Percentiles rank a stretch among this genome's conserved stretches.
Evolutionary conservation across 2,113 vertebrate species (phyloP).

Genomic region (rabbit (Oryctolagus cuniculus)): DNA sequence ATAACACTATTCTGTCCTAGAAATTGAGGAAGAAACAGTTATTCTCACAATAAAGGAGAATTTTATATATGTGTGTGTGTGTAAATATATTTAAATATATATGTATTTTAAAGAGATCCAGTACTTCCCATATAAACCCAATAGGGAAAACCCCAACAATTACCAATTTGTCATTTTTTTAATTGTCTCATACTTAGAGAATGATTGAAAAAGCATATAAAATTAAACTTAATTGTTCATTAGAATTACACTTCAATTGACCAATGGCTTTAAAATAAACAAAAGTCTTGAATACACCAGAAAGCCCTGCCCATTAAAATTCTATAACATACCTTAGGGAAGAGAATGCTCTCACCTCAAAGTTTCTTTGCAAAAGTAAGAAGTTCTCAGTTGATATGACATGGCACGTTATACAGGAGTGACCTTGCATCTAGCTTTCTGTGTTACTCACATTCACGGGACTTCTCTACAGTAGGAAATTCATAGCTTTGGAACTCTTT

Average conservation of each 20-base stretch:
- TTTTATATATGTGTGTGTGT: background rate
- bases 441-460: slow-evolving; percentile 48
- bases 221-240: background rate
- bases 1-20: background rate
- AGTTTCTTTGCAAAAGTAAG: slow-evolving; percentile 1
- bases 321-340: background rate
- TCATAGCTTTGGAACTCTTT: slow-evolving; percentile 35
- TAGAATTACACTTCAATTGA: slow-evolving; percentile 12
- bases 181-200: background rate
- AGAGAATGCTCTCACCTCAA: slow-evolving; percentile 16
- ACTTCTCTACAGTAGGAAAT: slow-evolving; percentile 62
- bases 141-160: slow-evolving; percentile 30
- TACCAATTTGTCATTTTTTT: background rate
- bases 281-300: too few relatives aligned
- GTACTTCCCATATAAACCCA: background rate
- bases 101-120: background rate
- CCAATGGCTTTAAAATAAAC: background rate
- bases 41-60: background rate
- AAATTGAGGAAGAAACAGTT: background rate
- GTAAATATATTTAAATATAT: background rate
- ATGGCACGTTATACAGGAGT: background rate
- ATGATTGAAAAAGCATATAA: background rate
- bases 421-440: slow-evolving; percentile 56
- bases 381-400: background rate
- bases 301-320: background rate